Conservation (phyloP, 2,888 invertebrate genomes). For the Chymomyza fuscimana region DNA sequence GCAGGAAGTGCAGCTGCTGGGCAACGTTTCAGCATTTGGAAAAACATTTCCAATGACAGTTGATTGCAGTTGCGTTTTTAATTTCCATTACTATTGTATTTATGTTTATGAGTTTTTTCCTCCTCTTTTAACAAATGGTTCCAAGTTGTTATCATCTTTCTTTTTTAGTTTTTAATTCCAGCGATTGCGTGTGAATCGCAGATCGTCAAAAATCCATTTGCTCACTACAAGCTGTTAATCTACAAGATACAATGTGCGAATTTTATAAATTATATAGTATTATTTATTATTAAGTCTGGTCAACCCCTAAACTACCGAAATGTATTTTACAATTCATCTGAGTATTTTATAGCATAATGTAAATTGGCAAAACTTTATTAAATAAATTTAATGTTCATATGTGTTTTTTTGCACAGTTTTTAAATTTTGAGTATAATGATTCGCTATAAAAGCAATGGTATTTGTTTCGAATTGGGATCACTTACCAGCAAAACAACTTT, state of each 20-base stretch:
- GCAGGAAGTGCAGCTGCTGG: conserved; percentile 35
- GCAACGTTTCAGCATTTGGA: conserved; percentile 14
- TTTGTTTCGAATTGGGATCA: too few species aligned
- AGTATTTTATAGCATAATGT: background rate
- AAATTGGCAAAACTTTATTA: background rate
- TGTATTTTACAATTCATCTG: background rate
- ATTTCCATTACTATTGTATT: conserved; percentile 29
- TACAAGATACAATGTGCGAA: background rate
- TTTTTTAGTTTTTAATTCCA: background rate
- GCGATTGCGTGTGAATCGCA: background rate
- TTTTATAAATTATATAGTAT: background rate
- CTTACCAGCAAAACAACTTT: too few species aligned
- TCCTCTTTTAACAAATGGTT: too few species aligned
- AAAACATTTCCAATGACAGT: conserved; percentile 39
- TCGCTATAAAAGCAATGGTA: too few species aligned
- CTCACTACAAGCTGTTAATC: background rate
- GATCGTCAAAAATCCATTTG: conserved; percentile 15
- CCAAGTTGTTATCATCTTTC: too few species aligned
- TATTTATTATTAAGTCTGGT: background rate
- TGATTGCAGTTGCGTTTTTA: conserved; percentile 43
- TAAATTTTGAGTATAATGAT: too few species aligned
- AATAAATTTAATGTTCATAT: too few species aligned
- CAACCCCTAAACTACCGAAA: too few species aligned
- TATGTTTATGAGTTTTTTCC: conserved; percentile 25
- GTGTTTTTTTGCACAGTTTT: too few species aligned